These are phyloP conservation scores for Micromys minutus DNA, from an alignment of 2,113 vertebrate species.

Conservation along the genomic window DNA sequence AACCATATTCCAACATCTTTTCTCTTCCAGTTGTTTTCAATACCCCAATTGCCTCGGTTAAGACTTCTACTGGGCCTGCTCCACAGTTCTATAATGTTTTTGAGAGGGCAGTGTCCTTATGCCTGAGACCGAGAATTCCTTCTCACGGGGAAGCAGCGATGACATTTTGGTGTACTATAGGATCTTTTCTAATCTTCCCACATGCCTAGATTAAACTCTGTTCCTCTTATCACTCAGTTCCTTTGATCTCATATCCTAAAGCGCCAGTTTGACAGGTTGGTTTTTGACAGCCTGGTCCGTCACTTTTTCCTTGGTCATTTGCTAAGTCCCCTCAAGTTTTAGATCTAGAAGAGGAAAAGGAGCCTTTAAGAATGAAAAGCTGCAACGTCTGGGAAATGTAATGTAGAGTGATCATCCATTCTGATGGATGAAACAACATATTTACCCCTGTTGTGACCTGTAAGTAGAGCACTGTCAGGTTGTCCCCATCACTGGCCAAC, in stretches of 20 bases:
- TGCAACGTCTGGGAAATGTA: neutral
- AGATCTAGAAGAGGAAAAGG: neutral
- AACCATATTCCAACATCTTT: slow-evolving; percentile 7
- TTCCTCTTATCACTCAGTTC: neutral
- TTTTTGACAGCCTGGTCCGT: neutral
- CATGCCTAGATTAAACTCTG: neutral
- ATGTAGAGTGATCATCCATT: slow-evolving; percentile 11
- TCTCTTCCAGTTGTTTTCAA: slow-evolving; percentile 46
- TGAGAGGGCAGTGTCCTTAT: slow-evolving; percentile 7
- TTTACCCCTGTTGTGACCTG: neutral
- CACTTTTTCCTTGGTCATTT: slow-evolving; percentile 49
- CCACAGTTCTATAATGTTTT: slow-evolving; percentile 57
- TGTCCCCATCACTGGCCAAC: slow-evolving; percentile 6
- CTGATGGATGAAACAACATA: slow-evolving; percentile 19
- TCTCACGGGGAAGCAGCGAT: slow-evolving; percentile 26
- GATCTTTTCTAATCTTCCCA: slow-evolving; percentile 33
- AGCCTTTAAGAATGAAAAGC: neutral
- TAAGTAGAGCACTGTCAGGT: neutral
- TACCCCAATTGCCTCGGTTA: slow-evolving; percentile 24
- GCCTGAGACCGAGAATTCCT: slow-evolving; percentile 40
- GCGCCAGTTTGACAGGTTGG: slow-evolving; percentile 42
- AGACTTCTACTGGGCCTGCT: neutral
- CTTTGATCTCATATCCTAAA: slow-evolving; percentile 63
- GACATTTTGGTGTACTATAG: slow-evolving; percentile 1
- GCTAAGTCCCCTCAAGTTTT: slow-evolving; percentile 8